Evolutionary conservation across 2,113 vertebrate species (phyloP).

Genomic region (Laticauda colubrina): DNA sequence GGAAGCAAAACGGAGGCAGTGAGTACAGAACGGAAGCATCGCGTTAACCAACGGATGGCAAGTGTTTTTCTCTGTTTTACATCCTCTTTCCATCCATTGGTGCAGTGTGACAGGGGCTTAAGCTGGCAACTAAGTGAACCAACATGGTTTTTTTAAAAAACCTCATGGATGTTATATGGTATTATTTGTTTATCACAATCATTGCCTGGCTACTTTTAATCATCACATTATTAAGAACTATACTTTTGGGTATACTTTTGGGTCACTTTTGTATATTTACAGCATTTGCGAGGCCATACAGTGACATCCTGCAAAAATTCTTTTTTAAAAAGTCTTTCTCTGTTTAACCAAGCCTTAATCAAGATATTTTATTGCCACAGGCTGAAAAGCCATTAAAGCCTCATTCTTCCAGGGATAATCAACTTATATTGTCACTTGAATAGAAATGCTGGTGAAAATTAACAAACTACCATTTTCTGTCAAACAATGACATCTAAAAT

Average conservation of each 20-base stretch:
- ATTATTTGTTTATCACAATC: constrained; percentile 26
- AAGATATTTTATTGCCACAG: background rate
- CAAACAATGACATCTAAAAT: background rate
- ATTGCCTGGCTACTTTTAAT: constrained; percentile 20
- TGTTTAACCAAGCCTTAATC: background rate
- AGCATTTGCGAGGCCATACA: background rate
- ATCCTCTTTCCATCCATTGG: too few relatives aligned
- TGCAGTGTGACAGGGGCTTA: background rate
- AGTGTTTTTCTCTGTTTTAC: too few relatives aligned
- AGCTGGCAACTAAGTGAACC: constrained; percentile 39
- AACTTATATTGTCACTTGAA: background rate
- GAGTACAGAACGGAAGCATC: too few relatives aligned
- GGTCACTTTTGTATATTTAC: constrained; percentile 3
- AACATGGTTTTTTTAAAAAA: constrained; percentile 57
- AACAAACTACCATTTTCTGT: background rate
- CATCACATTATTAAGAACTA: constrained; percentile 31
- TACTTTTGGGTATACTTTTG: constrained; percentile 18
- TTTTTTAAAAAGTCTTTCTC: background rate
- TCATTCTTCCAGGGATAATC: background rate
- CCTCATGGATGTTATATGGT: constrained; percentile 22
- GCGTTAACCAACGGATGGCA: too few relatives aligned
- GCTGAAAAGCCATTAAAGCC: background rate
- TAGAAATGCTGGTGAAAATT: background rate
- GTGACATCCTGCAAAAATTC: constrained; percentile 27
- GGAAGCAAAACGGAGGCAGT: too few relatives aligned